Base-by-base conservation (phyloP, 2,113 vertebrate species). In the human region DNA sequence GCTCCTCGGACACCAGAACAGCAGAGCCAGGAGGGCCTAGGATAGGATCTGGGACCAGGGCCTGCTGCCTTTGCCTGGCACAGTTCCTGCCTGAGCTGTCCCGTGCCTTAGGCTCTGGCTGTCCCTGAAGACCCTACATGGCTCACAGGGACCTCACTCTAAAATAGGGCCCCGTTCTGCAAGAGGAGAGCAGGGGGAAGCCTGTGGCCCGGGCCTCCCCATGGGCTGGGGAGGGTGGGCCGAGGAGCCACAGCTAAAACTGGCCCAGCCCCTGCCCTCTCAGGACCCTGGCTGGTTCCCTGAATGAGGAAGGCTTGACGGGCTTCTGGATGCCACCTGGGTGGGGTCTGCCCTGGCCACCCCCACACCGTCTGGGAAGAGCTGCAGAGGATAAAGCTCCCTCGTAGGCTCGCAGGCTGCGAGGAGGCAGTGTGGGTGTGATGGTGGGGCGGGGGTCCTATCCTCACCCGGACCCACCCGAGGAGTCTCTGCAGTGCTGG, bases 381-480 rank as follows among this genome's bases (percentile, higher is more conserved):
- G 18, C 20, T 6, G 52, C 30, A 12, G 48, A 57, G 38, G 38
- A n/a, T 23, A 2, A 16, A 76, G 35, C 14, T 35, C 5, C 0
- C 0, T 1, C 0, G 2, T 64, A 32, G 48, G 8, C 13, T 10
- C 22, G 0, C 20, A 13, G 16, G 30, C 9, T 64, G 10, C 17
- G 8, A 64, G 25, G 27, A 25, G 66, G 27, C 52, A 8, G 40
- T 5, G 30, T 75, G 8, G 1, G 72, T 8, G 1, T 13, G 18
- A 12, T 35, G 17, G 30, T 9, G 35, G n/a, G 45, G 8, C 12
- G 11, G 76, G 45, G 43, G 11, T 48, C 32, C 50, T 27, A 32
- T n/a, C 32, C 14, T 59, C 0, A 30, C 61, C 13, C 5, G 12
- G 61, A 64, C 61, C 68, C 8, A 32, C 27, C 12, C 5, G 5